A percentile compares a stretch with the other conserved stretches of the same genome.
These are phyloP conservation scores for Ophioninae sp. DNA, from an alignment of 2,888 invertebrate species.

Conservation along the genomic window DNA sequence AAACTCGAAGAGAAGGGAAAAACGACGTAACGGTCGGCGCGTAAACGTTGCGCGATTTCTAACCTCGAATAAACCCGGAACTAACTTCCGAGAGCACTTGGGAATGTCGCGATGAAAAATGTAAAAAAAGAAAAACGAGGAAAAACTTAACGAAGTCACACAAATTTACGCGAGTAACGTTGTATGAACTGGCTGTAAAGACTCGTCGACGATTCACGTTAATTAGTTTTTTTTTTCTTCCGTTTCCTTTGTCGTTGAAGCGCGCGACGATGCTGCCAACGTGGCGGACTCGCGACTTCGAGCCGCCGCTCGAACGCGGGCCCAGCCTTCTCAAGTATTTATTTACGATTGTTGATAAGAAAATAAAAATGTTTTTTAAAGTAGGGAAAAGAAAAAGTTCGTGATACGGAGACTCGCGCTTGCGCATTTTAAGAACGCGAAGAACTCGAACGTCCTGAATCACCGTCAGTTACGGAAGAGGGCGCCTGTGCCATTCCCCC, in stretches of 20 bases:
- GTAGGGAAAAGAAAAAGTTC: slow-evolving; percentile 17
- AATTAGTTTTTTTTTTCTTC: slow-evolving; percentile 15
- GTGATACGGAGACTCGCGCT: slow-evolving; percentile 32
- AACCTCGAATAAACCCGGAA: not conserved
- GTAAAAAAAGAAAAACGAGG: not conserved
- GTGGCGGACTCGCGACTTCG: not conserved
- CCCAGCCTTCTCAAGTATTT: slow-evolving; percentile 41
- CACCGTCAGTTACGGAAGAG: not conserved
- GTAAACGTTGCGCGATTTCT: slow-evolving; percentile 19
- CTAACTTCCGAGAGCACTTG: not conserved
- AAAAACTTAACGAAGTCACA: not conserved
- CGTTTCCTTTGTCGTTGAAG: not conserved
- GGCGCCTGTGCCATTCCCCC: slow-evolving; percentile 10
- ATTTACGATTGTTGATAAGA: slow-evolving; percentile 49
- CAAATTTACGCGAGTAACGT: slow-evolving; percentile 31
- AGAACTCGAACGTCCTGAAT: slow-evolving; percentile 37
- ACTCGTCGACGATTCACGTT: slow-evolving; percentile 13
- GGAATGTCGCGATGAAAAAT: slow-evolving; percentile 6
- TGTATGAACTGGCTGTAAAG: slow-evolving; percentile 40
- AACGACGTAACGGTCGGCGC: slow-evolving; percentile 15
- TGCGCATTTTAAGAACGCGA: slow-evolving; percentile 5
- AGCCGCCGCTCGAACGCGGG: no score
- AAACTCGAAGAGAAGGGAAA: not conserved
- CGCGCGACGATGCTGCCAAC: not conserved
- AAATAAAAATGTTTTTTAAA: not conserved